Evolutionary conservation across 2,113 vertebrate species (phyloP), one percentile per base, ranked within the genome.

Genomic region (Lagopus leucura): DNA sequence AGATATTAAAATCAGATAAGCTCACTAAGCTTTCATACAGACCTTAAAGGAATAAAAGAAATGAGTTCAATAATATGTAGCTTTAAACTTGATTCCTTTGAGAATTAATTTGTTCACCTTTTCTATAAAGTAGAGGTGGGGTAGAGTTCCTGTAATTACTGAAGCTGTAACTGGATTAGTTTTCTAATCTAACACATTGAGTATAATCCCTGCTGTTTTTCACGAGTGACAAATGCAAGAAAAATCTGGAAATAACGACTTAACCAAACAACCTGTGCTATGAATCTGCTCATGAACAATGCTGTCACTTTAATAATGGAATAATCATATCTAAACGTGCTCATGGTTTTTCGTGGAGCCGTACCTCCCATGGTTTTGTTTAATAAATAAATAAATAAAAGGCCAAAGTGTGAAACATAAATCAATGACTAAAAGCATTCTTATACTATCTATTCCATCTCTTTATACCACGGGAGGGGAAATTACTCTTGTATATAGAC

Each of bases 1-100:
- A 86, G 81, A 69, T 86, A 86, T 81, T 89, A 91, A 92, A 93
- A 92, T 86, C 74, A 95, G 69, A 57, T 85, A 73, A 86, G 50
- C 21, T 80, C 25, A 64, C 61, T 88, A 71, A 93, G 54, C 48
- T 85, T 92, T 92, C 73, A 87, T 83, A 74, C 55, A 72, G 65
- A 84, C 60, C 86, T 92, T 57, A 93, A 91, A 93, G 65, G 82
- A 90, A 77, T 77, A 77, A 94, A 93, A 93, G 11, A 82, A 74
- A 13, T 42, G 3, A 93, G 89, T 84, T 88, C 85, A 93, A 55
- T 88, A 86, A 78, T 63, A 90, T 32, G 40, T 45, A 19, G 25
- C 43, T 73, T 90, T 93, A 89, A 92, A 93, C 61, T 73, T 28
- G 63, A 84, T 78, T 86, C 76, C 72, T 84, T 83, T 76, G 76